A percentile compares a stretch with the other conserved stretches of the same genome.
Conservation (phyloP, 1,140 invertebrate species). For the Drosophila truncata region DNA sequence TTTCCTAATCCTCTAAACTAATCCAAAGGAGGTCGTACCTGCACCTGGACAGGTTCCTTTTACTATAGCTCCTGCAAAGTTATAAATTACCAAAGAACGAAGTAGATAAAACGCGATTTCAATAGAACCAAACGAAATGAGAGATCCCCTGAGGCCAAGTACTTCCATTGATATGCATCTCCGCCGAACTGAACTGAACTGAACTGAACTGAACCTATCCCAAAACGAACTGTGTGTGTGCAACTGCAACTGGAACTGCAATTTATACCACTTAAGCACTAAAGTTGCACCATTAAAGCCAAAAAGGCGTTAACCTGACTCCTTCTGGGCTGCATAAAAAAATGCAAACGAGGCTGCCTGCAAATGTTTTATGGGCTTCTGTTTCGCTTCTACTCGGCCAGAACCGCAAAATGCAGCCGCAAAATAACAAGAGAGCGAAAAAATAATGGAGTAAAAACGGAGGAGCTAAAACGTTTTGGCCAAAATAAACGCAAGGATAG, state of each 20-base stretch:
- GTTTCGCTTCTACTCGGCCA: conserved; percentile 32
- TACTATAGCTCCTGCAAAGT: conserved; percentile 13
- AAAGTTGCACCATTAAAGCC: conserved; percentile 79
- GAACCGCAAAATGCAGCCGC: conserved; percentile 35
- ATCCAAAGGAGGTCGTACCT: neutral
- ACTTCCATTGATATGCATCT: conserved; percentile 65
- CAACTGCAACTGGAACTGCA: conserved; percentile 44
- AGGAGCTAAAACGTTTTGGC: conserved; percentile 54
- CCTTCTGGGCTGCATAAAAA: conserved; percentile 40
- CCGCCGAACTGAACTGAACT: conserved; percentile 37
- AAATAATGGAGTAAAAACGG: conserved; percentile 24
- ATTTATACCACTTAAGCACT: conserved; percentile 81
- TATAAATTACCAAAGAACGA: conserved; percentile 30
- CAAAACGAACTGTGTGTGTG: conserved; percentile 9
- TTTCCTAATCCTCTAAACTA: conserved; percentile 15
- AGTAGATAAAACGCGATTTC: conserved; percentile 29
- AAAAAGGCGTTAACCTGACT: conserved; percentile 73
- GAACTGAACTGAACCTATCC: conserved; percentile 3
- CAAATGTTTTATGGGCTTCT: conserved; percentile 70
- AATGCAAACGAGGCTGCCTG: conserved; percentile 57
- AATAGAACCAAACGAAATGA: conserved; percentile 22
- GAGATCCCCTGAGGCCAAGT: conserved; percentile 11
- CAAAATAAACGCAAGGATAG: conserved; percentile 40
- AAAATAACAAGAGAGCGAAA: conserved; percentile 21
- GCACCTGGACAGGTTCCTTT: conserved; percentile 3